A percentile compares a stretch with the other conserved stretches of the same genome.
These are phyloP conservation scores for Apogon talboti DNA, from an alignment of 2,797 vertebrate species.

Conservation along the genomic window DNA sequence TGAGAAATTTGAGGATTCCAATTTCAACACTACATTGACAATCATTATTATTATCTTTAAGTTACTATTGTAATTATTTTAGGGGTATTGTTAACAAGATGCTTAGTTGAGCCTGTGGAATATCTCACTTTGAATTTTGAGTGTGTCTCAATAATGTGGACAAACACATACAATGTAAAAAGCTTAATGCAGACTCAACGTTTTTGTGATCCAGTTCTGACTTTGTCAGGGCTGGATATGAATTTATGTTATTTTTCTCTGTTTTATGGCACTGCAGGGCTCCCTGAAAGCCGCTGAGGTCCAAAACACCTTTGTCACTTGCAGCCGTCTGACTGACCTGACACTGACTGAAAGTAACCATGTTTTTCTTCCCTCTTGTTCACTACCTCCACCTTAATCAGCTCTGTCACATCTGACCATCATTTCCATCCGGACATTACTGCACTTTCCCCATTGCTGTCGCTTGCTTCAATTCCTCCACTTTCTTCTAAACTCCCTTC, in stretches of 20 bases:
- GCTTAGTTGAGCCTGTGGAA: constrained; percentile 2
- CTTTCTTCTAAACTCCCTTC: constrained; percentile 9
- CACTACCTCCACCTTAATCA: constrained; percentile 39
- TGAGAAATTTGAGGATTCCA: too few relatives aligned
- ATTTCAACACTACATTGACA: too few relatives aligned
- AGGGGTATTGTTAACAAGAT: neutral
- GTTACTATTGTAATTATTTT: too few relatives aligned
- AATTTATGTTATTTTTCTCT: constrained; percentile 2
- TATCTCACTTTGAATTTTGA: neutral
- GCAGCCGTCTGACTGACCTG: constrained; percentile 21
- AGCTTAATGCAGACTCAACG: constrained; percentile 25
- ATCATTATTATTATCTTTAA: too few relatives aligned
- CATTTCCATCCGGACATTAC: constrained; percentile 29
- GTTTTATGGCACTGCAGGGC: constrained; percentile 30
- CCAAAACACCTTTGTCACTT: constrained; percentile 42
- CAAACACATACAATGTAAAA: constrained; percentile 41
- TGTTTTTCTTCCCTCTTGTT: constrained; percentile 17
- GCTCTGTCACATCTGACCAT: constrained; percentile 41
- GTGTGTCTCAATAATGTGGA: constrained; percentile 25
- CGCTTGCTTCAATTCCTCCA: neutral
- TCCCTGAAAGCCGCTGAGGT: constrained; percentile 35
- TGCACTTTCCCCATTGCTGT: constrained; percentile 1
- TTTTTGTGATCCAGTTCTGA: constrained; percentile 33
- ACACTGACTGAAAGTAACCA: constrained; percentile 49
- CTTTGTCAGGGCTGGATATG: constrained; percentile 27